Conservation (phyloP, 2,888 invertebrate species). For the Silvanus unidentatus region DNA sequence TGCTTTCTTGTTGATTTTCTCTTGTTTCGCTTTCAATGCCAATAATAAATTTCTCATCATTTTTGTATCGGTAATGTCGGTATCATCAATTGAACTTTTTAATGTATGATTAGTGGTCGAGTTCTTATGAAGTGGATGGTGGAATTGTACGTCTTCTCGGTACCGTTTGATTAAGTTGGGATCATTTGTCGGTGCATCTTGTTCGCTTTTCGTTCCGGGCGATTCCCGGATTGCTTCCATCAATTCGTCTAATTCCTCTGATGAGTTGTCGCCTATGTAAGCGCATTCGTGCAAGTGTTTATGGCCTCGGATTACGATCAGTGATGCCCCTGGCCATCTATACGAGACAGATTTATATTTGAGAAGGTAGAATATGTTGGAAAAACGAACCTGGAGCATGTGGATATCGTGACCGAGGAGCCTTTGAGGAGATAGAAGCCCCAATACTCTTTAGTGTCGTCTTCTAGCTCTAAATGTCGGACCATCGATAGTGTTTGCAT, state of each 20-base stretch:
- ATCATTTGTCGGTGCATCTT: constrained; percentile 53
- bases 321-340: constrained; percentile 70
- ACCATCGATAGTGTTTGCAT: constrained; percentile 63
- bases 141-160: constrained; percentile 57
- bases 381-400: constrained; percentile 61
- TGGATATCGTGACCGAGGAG: constrained; percentile 66
- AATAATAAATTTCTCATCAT: constrained; percentile 36
- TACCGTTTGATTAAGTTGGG: constrained; percentile 61
- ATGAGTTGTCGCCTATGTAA: constrained; percentile 74
- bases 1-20: constrained; percentile 33
- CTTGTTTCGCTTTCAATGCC: constrained; percentile 27
- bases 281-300: constrained; percentile 73
- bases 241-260: constrained; percentile 65
- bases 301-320: constrained; percentile 71
- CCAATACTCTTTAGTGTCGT: constrained; percentile 80
- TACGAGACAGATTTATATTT: constrained; percentile 2
- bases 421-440: constrained; percentile 72
- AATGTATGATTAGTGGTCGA: constrained; percentile 24
- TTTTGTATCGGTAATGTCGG: constrained; percentile 39
- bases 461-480: constrained; percentile 62
- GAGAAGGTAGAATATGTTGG: no score
- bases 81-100: constrained; percentile 19
- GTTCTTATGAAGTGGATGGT: constrained; percentile 48
- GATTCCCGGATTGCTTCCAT: constrained; percentile 38
- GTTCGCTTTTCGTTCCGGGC: constrained; percentile 26